Evolutionary conservation across 2,113 vertebrate species (phyloP), one percentile per base, ranked within the genome.

Genomic region (Zootoca vivipara): DNA sequence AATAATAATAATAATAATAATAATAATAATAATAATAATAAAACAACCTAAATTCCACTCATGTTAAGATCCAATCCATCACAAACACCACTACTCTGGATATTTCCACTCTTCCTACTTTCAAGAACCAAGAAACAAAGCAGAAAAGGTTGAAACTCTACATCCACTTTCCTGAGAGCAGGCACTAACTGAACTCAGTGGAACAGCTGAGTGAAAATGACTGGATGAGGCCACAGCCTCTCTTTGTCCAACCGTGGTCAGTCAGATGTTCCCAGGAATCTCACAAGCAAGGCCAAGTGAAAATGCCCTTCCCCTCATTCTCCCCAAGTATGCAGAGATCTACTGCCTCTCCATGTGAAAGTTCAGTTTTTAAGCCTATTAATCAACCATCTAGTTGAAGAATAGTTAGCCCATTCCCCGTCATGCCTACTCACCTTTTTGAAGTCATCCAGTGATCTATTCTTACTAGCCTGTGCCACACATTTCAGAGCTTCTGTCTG

Each of bases 401-500:
- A 28, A 82, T 82, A 65, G 67, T 30, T 18, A 35, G 42, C 15
- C 15, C 15, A 13, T 67, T 69, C 42, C 46, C 52, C 33, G 8
- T 16, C 73, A 58, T 15, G 7, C 2, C 35, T 10, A 20, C 97
- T 97, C 94, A 99, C 99, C 98, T 99, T 99, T 94, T 99, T 98
- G 96, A 99, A 99, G 92, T 99, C 99, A 90, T 99, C 98, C 97
- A 99, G 97, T 1, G 99, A 99, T 92, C 99, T 96, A 97, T 99
- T 99, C 98, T 99, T 99, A 95, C 99, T 98, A 93, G 99, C 99
- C 94, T 98, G 98, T 85, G 99, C 99, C 94, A 99, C 98, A 87
- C 98, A 98, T 94, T 98, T 99, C 95, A 99, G 94, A 78, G 99
- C 98, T 96, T 99, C 99, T 92, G 99, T 99, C 99, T 99, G 94